Evolutionary conservation across 2,888 invertebrate genomes (phyloP).

Genomic region (Holacanthella duospinosa): DNA sequence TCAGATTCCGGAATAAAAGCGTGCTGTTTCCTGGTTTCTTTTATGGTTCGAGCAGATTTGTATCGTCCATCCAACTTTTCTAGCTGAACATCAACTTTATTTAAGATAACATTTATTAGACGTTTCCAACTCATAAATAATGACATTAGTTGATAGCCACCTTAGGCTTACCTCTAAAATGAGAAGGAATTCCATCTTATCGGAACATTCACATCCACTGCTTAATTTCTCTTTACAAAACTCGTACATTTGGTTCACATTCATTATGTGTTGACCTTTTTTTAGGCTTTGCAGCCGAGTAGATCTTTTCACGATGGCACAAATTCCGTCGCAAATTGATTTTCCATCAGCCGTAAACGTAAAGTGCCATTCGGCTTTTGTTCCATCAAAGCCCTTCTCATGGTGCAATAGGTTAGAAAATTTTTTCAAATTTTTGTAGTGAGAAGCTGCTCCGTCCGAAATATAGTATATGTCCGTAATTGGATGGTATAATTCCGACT

Average conservation of each 20-base stretch:
- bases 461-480: too few species aligned
- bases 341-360: conserved; percentile 31
- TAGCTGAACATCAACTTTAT: too few species aligned
- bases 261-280: not conserved
- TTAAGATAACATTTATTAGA: too few species aligned
- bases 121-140: not conserved
- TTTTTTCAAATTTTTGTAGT: too few species aligned
- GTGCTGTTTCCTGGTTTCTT: not conserved
- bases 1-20: not conserved
- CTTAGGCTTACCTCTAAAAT: too few species aligned
- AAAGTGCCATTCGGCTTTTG: conserved; percentile 32
- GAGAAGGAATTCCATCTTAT: too few species aligned
- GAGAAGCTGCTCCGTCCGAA: too few species aligned
- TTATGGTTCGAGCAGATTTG: not conserved
- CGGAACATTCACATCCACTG: too few species aligned
- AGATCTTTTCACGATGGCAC: not conserved
- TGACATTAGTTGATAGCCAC: not conserved
- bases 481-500: too few species aligned
- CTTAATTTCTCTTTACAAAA: too few species aligned
- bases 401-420: conserved; percentile 26
- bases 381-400: conserved; percentile 19
- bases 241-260: too few species aligned
- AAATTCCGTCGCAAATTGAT: conserved; percentile 26
- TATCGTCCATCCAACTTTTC: too few species aligned
- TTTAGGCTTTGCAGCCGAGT: not conserved